Evolutionary conservation across 2,888 invertebrate genomes (phyloP).

Genomic region (Eutolmus rufibarbis): DNA sequence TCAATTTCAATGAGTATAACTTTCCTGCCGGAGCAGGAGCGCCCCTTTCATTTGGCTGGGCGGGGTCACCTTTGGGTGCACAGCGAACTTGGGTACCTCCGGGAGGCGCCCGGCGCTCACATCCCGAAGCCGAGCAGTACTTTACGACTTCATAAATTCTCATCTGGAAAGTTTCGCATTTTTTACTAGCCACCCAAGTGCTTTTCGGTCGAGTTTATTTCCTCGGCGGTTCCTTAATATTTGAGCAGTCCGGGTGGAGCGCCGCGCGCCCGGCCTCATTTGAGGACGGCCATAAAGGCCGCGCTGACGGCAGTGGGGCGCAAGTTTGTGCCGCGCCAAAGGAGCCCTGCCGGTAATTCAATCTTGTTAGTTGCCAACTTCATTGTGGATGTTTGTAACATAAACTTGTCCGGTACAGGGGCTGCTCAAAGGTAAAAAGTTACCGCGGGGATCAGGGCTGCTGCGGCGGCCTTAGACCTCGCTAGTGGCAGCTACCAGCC

Average conservation of each 20-base stretch:
- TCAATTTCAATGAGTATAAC: conserved; percentile 3
- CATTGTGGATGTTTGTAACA: conserved; percentile 26
- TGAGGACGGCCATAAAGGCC: neutral
- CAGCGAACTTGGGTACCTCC: neutral
- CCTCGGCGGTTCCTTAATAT: conserved; percentile 29
- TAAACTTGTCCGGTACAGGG: conserved; percentile 24
- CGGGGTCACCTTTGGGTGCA: neutral
- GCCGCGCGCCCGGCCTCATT: neutral
- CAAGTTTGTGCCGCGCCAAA: conserved; percentile 10
- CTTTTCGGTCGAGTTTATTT: conserved; percentile 13
- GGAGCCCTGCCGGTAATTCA: conserved; percentile 32
- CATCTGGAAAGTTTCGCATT: conserved; percentile 42
- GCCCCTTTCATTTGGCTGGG: neutral
- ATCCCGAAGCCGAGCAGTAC: neutral
- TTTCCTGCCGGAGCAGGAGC: neutral
- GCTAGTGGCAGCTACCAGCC: neutral
- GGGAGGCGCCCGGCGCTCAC: neutral
- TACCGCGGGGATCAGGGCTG: neutral
- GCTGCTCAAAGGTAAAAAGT: conserved; percentile 17
- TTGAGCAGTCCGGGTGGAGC: neutral
- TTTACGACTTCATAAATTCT: conserved; percentile 47
- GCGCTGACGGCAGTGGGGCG: conserved; percentile 6
- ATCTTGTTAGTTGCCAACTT: conserved; percentile 40
- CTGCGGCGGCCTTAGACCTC: neutral
- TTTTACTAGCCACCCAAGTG: conserved; percentile 22